Evolutionary conservation across 2,888 invertebrate genomes (phyloP), one percentile per base, ranked within the genome.

Genomic region (Druceiella hillmani): DNA sequence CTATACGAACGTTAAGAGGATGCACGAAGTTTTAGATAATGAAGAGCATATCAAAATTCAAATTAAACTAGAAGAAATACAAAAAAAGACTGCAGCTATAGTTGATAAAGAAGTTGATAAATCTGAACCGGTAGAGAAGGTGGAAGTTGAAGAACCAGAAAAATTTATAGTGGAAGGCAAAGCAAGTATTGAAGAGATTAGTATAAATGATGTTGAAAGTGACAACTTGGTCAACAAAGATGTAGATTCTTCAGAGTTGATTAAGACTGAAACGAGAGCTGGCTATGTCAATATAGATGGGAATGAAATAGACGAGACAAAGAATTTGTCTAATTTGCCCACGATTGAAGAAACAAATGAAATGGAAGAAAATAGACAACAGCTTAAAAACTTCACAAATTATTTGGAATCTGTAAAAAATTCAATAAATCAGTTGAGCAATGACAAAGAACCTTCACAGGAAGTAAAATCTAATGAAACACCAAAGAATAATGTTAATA

Each of bases 251-350:
- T n/a, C n/a, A n/a, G 63, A 59, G 15, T 44, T 62, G 10, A 70
- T 70, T 38, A 70, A 67, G 53, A 69, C 70, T 9, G 68, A 70
- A 55, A 66, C 66, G 2, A 62, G 57, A 49, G 63, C 69, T 2
- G 65, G 64, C 0, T 69, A 69, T 35, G 66, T 69, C 0, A 68
- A 70, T 37, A 62, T 69, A 32, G 70, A 70, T 27, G 70, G 69
- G 2, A 63, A 60, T 7, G 70, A 70, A 49, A 56, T 66, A 51
- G 69, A 67, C 10, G 62, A 62, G 44, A 40, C 44, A 5, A 62
- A 59, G 44, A 64, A 64, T 43, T 64, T 66, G 40, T 53, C 62
- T 4, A 57, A 40, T 40, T 45, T 64, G n/a, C n/a, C n/a, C n/a
- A n/a, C n/a, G n/a, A n/a, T n/a, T n/a, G n/a, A n/a, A n/a, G n/a